Evolutionary conservation across 2,797 vertebrate genomes (phyloP).

Genomic region (Lepilemur septentrionalis): DNA sequence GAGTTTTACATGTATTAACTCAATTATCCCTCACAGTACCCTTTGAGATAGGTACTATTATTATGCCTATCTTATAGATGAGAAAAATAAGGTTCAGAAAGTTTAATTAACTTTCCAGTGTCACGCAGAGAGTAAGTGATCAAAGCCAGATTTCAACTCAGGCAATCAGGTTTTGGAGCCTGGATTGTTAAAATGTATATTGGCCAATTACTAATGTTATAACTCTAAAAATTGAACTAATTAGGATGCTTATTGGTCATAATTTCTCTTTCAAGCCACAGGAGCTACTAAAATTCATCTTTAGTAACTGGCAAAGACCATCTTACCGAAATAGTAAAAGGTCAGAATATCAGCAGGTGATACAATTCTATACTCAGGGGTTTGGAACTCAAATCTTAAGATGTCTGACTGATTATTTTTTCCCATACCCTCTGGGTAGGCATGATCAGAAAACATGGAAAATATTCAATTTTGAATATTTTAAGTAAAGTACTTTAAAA

Average conservation of each 20-base stretch:
- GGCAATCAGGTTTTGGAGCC: constrained; percentile 31
- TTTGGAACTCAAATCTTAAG: not conserved
- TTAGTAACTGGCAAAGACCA: constrained; percentile 32
- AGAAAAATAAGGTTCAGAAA: constrained; percentile 39
- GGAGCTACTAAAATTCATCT: constrained; percentile 47
- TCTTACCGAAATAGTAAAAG: constrained; percentile 16
- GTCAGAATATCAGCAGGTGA: constrained; percentile 3
- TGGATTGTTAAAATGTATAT: constrained; percentile 41
- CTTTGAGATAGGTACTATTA: not conserved
- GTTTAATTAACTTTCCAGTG: constrained; percentile 54
- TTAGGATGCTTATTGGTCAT: constrained; percentile 37
- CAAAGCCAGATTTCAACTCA: constrained; percentile 47
- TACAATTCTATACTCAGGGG: not conserved
- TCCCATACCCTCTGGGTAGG: not conserved
- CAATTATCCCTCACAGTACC: not conserved
- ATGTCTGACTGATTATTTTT: not conserved
- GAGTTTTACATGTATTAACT: constrained; percentile 1
- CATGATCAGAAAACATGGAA: not conserved
- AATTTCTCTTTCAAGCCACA: constrained; percentile 47
- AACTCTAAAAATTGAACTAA: constrained; percentile 39
- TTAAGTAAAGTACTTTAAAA: constrained; percentile 5
- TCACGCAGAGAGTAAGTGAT: not conserved
- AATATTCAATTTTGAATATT: constrained; percentile 34
- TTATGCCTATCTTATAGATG: constrained; percentile 28
- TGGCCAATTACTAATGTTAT: constrained; percentile 43